Evolutionary conservation across 2,797 vertebrate genomes (phyloP).

Genomic region (Pitangus sulphuratus): DNA sequence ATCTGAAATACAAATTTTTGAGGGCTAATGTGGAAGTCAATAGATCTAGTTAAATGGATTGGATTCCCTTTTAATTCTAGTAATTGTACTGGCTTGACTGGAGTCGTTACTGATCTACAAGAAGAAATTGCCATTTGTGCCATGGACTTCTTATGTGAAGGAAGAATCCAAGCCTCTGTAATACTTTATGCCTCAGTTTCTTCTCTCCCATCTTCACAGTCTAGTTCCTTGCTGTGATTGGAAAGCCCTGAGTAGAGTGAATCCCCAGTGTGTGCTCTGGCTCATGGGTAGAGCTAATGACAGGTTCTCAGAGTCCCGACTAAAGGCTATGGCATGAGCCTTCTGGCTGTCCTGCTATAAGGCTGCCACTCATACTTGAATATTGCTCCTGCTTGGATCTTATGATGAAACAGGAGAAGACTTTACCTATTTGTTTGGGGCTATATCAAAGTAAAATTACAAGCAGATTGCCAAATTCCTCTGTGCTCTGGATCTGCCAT

Average conservation of each 20-base stretch:
- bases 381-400: not conserved
- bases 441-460: not conserved
- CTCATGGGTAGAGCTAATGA: not conserved
- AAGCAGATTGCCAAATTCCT: not conserved
- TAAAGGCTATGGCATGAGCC: not conserved
- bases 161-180: not conserved
- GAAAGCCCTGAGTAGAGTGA: not conserved
- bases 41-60: not conserved
- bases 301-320: not conserved
- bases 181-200: not conserved
- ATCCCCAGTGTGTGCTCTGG: not conserved
- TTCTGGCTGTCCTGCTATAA: not conserved
- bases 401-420: not conserved
- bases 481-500: not conserved
- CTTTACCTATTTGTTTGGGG: not conserved
- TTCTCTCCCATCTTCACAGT: not conserved
- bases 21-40: not conserved
- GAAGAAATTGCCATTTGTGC: not conserved
- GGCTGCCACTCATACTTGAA: not conserved
- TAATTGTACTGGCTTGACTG: not conserved
- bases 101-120: not conserved
- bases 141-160: not conserved
- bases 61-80: not conserved
- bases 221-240: not conserved
- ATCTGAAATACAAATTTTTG: not conserved